Conservation (phyloP, 2,797 vertebrate species). For the Ispidina picta region DNA sequence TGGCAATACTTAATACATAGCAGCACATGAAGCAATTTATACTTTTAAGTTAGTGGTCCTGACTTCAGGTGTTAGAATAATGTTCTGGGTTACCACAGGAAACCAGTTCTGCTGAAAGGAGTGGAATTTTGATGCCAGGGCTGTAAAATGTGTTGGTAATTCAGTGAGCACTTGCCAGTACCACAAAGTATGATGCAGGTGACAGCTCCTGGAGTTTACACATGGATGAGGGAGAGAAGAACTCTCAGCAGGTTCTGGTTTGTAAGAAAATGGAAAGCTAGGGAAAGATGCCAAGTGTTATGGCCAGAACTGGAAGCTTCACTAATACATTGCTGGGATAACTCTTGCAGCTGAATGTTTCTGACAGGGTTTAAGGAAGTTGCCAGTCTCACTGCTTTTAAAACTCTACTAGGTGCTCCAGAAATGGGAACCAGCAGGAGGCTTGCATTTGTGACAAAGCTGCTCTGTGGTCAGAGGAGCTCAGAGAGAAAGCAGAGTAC, state of each 20-base stretch:
- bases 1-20: neutral
- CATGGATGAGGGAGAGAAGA: neutral
- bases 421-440: neutral
- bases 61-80: neutral
- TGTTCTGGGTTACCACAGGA: neutral
- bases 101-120: neutral
- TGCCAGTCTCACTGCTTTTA: neutral
- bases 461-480: neutral
- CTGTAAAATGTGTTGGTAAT: neutral
- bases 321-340: too few species aligned
- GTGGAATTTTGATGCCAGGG: neutral
- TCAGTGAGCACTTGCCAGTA: neutral
- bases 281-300: neutral
- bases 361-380: neutral
- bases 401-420: neutral
- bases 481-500: neutral
- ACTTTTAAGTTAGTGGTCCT: neutral
- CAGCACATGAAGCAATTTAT: neutral
- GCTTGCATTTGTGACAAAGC: neutral
- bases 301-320: too few species aligned
- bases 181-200: neutral
- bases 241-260: neutral
- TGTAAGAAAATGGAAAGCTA: neutral
- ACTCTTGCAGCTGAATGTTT: neutral
- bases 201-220: neutral